Evolutionary conservation across 2,888 invertebrate genomes (phyloP), one percentile per base, ranked within the genome.

Genomic region (Colletes collaris): DNA sequence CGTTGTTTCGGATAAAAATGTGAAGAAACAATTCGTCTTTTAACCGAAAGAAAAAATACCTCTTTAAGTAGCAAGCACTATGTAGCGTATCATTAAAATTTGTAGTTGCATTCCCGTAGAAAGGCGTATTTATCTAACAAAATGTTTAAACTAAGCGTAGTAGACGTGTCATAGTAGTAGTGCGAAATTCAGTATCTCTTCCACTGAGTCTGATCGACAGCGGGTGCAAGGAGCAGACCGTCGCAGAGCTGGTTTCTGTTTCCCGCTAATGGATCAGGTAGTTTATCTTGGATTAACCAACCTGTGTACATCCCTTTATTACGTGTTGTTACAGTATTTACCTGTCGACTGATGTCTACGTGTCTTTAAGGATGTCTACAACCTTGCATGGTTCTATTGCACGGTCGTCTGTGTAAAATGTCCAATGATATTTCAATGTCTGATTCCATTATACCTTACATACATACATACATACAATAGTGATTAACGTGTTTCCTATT

Each of bases 161-260:
- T 78, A 81, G 82, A 55, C 77, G 63, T 79, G 76, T 79, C 69
- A 76, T 62, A 73, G 80, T 84, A 68, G 75, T 89, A 84, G 73
- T 83, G 77, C 84, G 67, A 82, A 76, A 77, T 81, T 86, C 80
- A 88, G 87, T 88, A 86, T 85, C 35, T 74, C 67, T 87, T 87
- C 86, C 75, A 88, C 82, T 80, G 87, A 90, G 78, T 89, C 86
- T 82, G 87, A 83, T 89, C 85, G 85, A 55, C 90, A 92, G 89
- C 88, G 88, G 82, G 85, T 86, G 69, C 89, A 88, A 76, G 88
- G 90, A 81, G 82, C 88, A 82, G 85, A 87, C 65, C 90, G 89
- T 76, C 91, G 91, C 86, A 91, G 87, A 87, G 88, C 91, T 87
- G 91, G 90, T 85, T 91, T 91, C 87, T 89, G 86, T 90, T 89